A percentile compares a stretch with the other conserved stretches of the same genome.
Evolutionary conservation across 2,888 invertebrate species (phyloP).

Genomic region (Pammene aurita): DNA sequence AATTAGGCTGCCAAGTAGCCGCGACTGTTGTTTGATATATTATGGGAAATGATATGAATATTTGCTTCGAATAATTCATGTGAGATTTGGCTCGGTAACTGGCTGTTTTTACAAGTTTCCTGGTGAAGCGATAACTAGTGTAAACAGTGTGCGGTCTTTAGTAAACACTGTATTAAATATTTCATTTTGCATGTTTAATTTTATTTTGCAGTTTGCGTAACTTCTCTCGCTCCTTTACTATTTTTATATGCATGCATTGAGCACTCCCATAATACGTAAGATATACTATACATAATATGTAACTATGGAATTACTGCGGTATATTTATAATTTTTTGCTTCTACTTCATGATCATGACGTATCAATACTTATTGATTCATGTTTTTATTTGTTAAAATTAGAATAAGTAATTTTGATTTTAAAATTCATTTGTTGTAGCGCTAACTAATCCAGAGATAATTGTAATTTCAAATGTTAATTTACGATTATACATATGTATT

Average conservation of each 20-base stretch:
- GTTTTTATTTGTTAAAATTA: no score
- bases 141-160: constrained; percentile 1
- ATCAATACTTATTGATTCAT: no score
- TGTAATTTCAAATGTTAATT: no score
- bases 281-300: no score
- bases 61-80: constrained; percentile 46
- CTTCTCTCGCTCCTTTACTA: not conserved
- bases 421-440: no score
- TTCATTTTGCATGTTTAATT: not conserved
- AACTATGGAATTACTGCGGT: no score
- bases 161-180: not conserved
- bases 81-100: constrained; percentile 33
- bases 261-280: no score
- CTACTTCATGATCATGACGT: no score
- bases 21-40: constrained; percentile 69
- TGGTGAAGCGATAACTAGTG: not conserved
- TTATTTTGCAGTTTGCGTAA: not conserved
- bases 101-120: constrained; percentile 33
- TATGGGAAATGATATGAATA: constrained; percentile 63
- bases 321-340: no score
- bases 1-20: constrained; percentile 65
- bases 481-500: no score
- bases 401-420: no score
- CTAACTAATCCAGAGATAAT: no score
- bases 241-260: not conserved